These are phyloP conservation scores for Brachionus angularis DNA, from an alignment of 1,140 invertebrate genomes.

Conservation along the genomic window DNA sequence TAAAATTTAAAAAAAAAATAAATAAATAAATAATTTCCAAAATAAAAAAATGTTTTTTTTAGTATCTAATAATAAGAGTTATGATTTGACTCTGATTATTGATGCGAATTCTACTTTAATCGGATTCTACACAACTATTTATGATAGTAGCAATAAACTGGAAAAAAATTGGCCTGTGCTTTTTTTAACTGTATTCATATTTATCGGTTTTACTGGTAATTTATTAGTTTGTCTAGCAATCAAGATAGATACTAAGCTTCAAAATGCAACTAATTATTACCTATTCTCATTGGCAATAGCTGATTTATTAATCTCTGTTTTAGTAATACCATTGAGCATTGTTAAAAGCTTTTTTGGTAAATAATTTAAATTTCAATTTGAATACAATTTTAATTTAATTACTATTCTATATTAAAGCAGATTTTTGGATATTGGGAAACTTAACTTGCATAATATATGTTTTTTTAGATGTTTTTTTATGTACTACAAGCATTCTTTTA, in stretches of 20 bases:
- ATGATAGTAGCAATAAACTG: not conserved
- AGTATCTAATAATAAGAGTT: too few relatives aligned
- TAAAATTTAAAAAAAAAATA: too few relatives aligned
- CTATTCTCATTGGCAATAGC: slow-evolving; percentile 55
- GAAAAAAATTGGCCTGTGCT: slow-evolving; percentile 12
- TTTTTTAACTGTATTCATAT: slow-evolving; percentile 21
- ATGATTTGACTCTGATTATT: too few relatives aligned
- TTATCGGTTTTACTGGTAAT: slow-evolving; percentile 48
- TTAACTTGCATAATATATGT: slow-evolving; percentile 1
- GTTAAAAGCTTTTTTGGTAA: slow-evolving; percentile 40
- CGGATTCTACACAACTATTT: too few relatives aligned
- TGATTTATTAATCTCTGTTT: slow-evolving; percentile 64
- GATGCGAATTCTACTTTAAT: too few relatives aligned
- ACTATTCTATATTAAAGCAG: not conserved
- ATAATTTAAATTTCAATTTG: not conserved
- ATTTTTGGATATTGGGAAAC: slow-evolving; percentile 10
- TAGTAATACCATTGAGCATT: slow-evolving; percentile 77
- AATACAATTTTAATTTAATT: not conserved
- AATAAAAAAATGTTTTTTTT: too few relatives aligned
- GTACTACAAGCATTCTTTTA: slow-evolving; percentile 30
- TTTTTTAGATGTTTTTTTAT: slow-evolving; percentile 43
- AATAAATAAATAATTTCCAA: too few relatives aligned
- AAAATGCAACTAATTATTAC: slow-evolving; percentile 56
- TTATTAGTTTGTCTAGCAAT: slow-evolving; percentile 55
- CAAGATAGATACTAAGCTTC: slow-evolving; percentile 50